Base-by-base conservation (phyloP, 2,113 vertebrate genomes). In the Labeo rohita region DNA sequence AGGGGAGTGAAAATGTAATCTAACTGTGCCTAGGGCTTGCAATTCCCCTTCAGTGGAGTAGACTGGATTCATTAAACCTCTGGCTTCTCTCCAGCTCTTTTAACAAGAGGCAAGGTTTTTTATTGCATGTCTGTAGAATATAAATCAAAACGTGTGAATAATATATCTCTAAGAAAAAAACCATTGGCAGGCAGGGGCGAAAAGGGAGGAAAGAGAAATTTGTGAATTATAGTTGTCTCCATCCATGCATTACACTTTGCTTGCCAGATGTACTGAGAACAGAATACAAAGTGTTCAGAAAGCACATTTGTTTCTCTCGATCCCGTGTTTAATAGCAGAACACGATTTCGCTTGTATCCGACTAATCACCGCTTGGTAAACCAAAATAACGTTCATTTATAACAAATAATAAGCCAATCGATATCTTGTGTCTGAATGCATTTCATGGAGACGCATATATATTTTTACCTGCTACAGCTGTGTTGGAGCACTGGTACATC, bases 101-200 rank as follows among this genome's bases (percentile, higher is more conserved):
- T 98, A 98, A 98, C 96, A 96, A 96, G 97, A 96, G 96, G 95
- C 94, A 96, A 92, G 92, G 93, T 85, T 82, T 89, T 98, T 98
- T 97, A 98, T 96, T 96, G 96, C 96, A 92, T 98, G 97, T 97
- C 95, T 96, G 97, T 96, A 97, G 96, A 97, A 98, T 95, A 98
- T 97, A 98, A 98, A 98, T 98, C 97, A 97, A 97, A 98, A 96
- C 78, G 95, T 97, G 97, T 97, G 97, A 98, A 98, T 98, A 97
- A 96, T 97, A 97, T 97, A 96, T 98, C 96, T 97, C 21, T 87
- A 95, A 96, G 95, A 93, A 96, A 72, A 74, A 83, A 96, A 93
- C 85, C 93, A 94, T 91, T 95, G 95, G 94, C 94, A 94, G 91
- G 92, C 92, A 88, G 92, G 89, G 89, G 91, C 87, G 90, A 91